Base-by-base conservation (phyloP, 2,888 invertebrate genomes). In the Hemithea aestivaria region DNA sequence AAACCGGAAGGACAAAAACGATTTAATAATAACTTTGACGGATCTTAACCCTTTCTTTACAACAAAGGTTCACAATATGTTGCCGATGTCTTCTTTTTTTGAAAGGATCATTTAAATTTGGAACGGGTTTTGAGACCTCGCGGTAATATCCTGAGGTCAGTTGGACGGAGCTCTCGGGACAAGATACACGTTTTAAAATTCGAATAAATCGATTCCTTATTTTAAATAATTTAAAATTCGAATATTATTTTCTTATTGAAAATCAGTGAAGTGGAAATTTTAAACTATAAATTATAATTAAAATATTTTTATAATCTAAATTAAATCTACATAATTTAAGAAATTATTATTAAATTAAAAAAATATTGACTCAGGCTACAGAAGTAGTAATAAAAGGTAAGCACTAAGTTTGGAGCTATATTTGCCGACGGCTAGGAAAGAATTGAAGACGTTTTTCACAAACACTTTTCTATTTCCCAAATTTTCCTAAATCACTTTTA, bases 1-100 rank as follows among this genome's bases (percentile, higher is more conserved):
- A 67, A 54, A 74, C 84, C 83, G 85, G 85, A 87, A 78, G 83
- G 83, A 84, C 81, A 84, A 84, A 85, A 85, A 87, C 80, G 81
- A 77, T 84, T 82, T 85, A 85, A 87, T 85, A 84, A 82, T 76
- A 84, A 77, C 75, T 81, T 80, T 73, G 75, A 73, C 73, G 72
- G 75, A 77, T 77, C 73, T 80, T 80, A 81, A 82, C 84, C 85
- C 83, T 81, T 84, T 76, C 76, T 79, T 42, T 73, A 57, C 5
- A 16, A 16, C 16, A 83, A 79, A 83, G 82, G 69, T 75, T 75
- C 65, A 81, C 84, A 83, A 83, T 80, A 82, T 84, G 83, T 82
- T 83, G 73, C 75, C 61, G 71, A 35, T 8, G 35, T 66, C 61
- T 69, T 72, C 62, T 72, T 76, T 74, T 77, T 74, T 73, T 71